Percentiles rank a stretch among this genome's conserved stretches.
Conservation (phyloP, 1,140 invertebrate species). For the Lordiphosa stackelbergi region DNA sequence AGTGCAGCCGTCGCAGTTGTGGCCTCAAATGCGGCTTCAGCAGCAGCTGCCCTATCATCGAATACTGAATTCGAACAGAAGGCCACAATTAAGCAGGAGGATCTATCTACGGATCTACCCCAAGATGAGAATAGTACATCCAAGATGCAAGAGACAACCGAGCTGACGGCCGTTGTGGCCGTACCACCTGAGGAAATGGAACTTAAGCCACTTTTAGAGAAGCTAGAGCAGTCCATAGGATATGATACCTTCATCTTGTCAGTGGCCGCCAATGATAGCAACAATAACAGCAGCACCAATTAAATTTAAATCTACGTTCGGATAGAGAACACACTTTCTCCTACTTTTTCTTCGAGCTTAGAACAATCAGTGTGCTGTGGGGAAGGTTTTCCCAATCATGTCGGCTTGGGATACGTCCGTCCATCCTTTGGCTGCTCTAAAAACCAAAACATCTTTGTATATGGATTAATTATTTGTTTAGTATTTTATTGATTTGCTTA, state of each 20-base stretch:
- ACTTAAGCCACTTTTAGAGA: slow-evolving; percentile 27
- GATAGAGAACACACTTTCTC: too few relatives aligned
- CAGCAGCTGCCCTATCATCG: slow-evolving; percentile 63
- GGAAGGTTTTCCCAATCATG: too few relatives aligned
- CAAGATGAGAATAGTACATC: slow-evolving; percentile 55
- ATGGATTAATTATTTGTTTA: slow-evolving; percentile 12
- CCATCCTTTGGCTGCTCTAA: too few relatives aligned
- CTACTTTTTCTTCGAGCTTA: too few relatives aligned
- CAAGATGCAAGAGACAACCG: slow-evolving; percentile 45
- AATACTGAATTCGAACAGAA: slow-evolving; percentile 61
- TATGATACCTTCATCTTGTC: too few relatives aligned
- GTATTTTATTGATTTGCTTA: slow-evolving; percentile 19
- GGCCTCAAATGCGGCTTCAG: slow-evolving; percentile 56
- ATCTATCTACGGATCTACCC: slow-evolving; percentile 24
- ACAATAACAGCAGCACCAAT: too few relatives aligned
- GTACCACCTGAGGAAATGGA: slow-evolving; percentile 19
- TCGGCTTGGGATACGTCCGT: too few relatives aligned
- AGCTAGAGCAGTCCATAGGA: slow-evolving; percentile 58
- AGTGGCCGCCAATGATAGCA: too few relatives aligned
- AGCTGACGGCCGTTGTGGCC: slow-evolving; percentile 14
- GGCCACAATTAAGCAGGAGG: slow-evolving; percentile 23
- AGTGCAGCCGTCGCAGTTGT: slow-evolving; percentile 54
- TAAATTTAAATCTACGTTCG: too few relatives aligned
- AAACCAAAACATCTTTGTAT: background rate
- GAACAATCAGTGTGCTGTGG: too few relatives aligned